A percentile compares a stretch with the other conserved stretches of the same genome.
Conservation (phyloP, 2,797 vertebrate species). For the Hoplostethus atlanticus region DNA sequence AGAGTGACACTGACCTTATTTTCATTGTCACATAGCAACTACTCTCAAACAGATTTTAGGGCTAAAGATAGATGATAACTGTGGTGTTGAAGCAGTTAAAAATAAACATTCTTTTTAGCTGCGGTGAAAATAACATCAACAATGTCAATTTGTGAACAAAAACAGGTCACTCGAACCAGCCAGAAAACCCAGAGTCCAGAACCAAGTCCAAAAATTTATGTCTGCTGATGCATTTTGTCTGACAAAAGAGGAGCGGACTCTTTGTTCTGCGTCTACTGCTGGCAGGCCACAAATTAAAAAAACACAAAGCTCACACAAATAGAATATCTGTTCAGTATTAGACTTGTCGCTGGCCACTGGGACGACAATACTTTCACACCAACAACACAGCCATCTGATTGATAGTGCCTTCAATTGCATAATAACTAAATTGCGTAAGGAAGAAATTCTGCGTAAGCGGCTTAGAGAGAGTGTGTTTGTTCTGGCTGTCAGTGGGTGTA, state of each 20-base stretch:
- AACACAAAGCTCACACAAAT: slow-evolving; percentile 8
- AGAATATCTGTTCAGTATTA: not conserved
- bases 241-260: not conserved
- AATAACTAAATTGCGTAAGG: slow-evolving; percentile 5
- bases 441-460: not conserved
- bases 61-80: slow-evolving; percentile 1
- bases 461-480: not conserved
- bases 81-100: slow-evolving; percentile 23
- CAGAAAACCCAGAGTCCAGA: slow-evolving; percentile 13
- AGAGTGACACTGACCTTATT: slow-evolving; percentile 20
- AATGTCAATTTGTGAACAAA: slow-evolving; percentile 31
- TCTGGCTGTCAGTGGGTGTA: not conserved
- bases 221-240: not conserved
- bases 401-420: slow-evolving; percentile 3
- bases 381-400: not conserved
- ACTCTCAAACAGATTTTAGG: slow-evolving; percentile 7
- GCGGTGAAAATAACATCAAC: slow-evolving; percentile 41
- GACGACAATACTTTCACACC: not conserved
- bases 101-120: slow-evolving; percentile 33
- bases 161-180: slow-evolving; percentile 7
- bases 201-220: slow-evolving; percentile 8
- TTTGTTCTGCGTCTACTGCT: slow-evolving; percentile 5
- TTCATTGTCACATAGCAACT: slow-evolving; percentile 7
- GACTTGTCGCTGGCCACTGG: not conserved
- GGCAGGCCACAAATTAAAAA: not conserved